phyloP scores from a whole-genome alignment of 2,113 vertebrate genomes.

The Anarhynchus alexandrinus region DNA sequence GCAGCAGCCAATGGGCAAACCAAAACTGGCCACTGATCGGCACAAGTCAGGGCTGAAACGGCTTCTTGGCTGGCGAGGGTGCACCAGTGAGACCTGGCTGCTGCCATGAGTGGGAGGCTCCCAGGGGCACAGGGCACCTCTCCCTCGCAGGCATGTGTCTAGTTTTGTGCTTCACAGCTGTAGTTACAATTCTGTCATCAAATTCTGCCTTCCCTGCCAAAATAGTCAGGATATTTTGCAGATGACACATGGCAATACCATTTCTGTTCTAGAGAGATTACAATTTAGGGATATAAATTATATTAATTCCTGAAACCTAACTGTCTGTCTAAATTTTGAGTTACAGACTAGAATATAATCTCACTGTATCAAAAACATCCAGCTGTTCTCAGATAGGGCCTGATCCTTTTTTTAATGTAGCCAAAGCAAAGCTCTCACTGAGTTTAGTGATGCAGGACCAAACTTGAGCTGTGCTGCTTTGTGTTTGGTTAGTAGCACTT shows the following conservation, averaged over 20 bases:
- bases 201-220: background rate
- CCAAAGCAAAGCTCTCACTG: background rate
- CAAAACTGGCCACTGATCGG: background rate
- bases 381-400: background rate
- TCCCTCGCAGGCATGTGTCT: background rate
- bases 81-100: background rate
- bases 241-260: background rate
- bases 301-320: background rate
- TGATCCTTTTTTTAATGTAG: background rate
- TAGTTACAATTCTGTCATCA: background rate
- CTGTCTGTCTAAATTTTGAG: background rate
- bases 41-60: background rate
- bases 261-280: background rate
- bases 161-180: background rate
- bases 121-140: background rate
- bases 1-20: background rate
- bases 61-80: background rate
- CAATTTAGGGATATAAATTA: background rate
- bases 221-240: background rate
- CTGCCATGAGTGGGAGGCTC: background rate
- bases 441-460: background rate
- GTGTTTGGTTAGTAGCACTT: background rate
- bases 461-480: background rate
- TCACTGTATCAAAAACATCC: background rate
- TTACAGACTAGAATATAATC: background rate